Evolutionary conservation across 2,113 vertebrate genomes (phyloP).

Genomic region (Panthera tigris): DNA sequence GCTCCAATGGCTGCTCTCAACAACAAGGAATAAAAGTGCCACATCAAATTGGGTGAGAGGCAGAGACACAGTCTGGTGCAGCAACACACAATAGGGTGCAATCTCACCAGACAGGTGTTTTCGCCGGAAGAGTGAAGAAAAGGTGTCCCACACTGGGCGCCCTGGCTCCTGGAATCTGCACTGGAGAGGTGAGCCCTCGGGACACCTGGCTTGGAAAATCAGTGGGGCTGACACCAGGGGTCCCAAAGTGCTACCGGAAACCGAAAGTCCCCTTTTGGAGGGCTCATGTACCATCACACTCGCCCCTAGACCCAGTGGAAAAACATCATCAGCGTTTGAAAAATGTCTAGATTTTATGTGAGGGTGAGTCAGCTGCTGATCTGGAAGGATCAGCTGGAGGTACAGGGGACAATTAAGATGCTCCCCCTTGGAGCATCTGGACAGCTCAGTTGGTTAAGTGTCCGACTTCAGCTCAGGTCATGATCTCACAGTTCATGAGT

Average conservation of each 20-base stretch:
- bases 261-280: neutral
- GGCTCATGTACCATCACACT: too few relatives aligned
- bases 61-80: neutral
- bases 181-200: neutral
- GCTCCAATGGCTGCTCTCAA: neutral
- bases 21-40: neutral
- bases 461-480: too few relatives aligned
- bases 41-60: neutral
- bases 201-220: neutral
- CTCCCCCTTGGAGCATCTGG: neutral
- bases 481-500: too few relatives aligned
- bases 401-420: neutral
- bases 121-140: too few relatives aligned
- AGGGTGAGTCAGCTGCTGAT: neutral
- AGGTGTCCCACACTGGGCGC: neutral
- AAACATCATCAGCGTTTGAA: neutral
- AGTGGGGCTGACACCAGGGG: neutral
- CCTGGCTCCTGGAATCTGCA: neutral
- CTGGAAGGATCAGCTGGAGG: neutral
- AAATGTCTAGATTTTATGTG: neutral
- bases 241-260: neutral
- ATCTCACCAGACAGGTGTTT: neutral
- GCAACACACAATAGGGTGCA: neutral
- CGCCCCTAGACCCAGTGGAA: neutral
- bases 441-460: too few relatives aligned